Evolutionary conservation across 2,888 invertebrate species (phyloP).

Genomic region (Prenolepis imparis): DNA sequence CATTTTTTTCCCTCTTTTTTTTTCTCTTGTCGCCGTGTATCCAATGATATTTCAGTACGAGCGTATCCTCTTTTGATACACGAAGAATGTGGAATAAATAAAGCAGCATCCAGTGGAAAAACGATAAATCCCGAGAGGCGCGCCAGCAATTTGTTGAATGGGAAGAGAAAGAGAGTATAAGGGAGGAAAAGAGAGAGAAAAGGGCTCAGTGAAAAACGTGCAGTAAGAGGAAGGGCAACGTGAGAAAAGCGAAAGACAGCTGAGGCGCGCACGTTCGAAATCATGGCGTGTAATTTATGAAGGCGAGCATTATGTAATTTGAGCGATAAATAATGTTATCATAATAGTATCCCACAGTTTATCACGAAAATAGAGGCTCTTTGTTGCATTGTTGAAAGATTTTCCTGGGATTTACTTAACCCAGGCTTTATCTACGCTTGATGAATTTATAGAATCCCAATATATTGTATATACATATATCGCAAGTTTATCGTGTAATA

Average conservation of each 20-base stretch:
- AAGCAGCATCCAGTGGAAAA: conserved; percentile 66
- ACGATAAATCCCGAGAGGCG: conserved; percentile 68
- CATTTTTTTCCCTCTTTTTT: neutral
- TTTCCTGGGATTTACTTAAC: conserved; percentile 24
- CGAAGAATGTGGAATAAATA: conserved; percentile 73
- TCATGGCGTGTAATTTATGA: conserved; percentile 49
- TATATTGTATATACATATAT: neutral
- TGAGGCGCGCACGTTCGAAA: conserved; percentile 43
- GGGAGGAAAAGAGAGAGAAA: conserved; percentile 26
- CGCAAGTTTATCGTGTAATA: neutral
- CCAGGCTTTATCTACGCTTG: neutral
- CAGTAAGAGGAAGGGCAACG: conserved; percentile 21
- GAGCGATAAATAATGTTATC: conserved; percentile 59
- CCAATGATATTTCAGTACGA: conserved; percentile 24
- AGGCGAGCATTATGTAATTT: conserved; percentile 52
- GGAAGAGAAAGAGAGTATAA: conserved; percentile 30
- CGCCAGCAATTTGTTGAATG: conserved; percentile 72
- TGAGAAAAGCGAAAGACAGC: conserved; percentile 38
- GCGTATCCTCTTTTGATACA: conserved; percentile 50
- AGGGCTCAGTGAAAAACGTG: conserved; percentile 35
- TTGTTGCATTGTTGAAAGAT: conserved; percentile 24
- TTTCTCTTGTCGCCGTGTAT: neutral
- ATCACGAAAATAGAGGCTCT: conserved; percentile 20
- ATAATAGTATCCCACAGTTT: conserved; percentile 13
- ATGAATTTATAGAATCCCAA: conserved; percentile 16